These are phyloP conservation scores for Aphelinus certus DNA, from an alignment of 1,140 invertebrate genomes.

Conservation along the genomic window DNA sequence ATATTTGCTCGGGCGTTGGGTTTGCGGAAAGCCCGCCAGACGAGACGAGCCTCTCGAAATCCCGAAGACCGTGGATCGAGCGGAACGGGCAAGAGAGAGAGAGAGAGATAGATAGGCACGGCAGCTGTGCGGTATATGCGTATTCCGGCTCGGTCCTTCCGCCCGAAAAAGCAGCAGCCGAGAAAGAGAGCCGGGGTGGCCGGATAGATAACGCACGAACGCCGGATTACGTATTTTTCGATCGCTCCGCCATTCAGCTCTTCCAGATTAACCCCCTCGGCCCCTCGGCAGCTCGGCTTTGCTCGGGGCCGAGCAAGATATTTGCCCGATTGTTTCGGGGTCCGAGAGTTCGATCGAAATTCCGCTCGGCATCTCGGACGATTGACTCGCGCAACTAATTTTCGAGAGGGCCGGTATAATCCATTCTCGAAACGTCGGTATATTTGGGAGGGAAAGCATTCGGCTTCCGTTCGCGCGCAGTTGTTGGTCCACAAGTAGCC, in stretches of 20 bases:
- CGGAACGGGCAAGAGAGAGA: background rate
- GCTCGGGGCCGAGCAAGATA: too few relatives aligned
- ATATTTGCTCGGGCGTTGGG: conserved; percentile 51
- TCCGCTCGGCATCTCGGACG: too few relatives aligned
- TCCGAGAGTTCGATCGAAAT: too few relatives aligned
- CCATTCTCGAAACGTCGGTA: too few relatives aligned
- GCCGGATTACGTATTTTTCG: conserved; percentile 15
- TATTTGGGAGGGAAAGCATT: too few relatives aligned
- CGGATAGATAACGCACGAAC: background rate
- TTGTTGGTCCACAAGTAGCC: too few relatives aligned
- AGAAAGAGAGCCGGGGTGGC: background rate
- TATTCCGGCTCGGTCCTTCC: conserved; percentile 3
- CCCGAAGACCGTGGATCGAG: conserved; percentile 30
- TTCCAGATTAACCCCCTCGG: conserved; percentile 10
- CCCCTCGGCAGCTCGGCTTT: too few relatives aligned
- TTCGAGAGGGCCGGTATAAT: too few relatives aligned
- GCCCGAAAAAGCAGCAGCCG: background rate
- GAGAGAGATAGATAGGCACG: background rate
- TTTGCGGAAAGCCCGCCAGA: conserved; percentile 48
- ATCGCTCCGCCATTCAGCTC: conserved; percentile 5
- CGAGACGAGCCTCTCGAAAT: conserved; percentile 43
- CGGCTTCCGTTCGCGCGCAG: too few relatives aligned
- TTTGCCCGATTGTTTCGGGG: too few relatives aligned
- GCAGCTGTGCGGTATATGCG: background rate
- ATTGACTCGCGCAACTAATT: too few relatives aligned